phyloP scores from a whole-genome alignment of 2,888 invertebrate species.

The Polylopha cassiicola region DNA sequence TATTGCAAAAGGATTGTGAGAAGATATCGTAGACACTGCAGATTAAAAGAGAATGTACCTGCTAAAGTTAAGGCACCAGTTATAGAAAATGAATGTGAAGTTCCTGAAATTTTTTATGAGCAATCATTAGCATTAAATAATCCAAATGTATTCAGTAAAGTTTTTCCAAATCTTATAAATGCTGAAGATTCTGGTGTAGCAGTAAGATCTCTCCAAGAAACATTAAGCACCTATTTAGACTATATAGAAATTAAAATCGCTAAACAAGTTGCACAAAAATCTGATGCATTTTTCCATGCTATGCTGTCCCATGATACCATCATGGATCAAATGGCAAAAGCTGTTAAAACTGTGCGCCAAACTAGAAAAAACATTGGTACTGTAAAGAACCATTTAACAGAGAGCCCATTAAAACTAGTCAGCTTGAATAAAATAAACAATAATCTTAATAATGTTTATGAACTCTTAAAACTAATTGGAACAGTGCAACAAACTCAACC shows the following conservation, averaged over 20 bases:
- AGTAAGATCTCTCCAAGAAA: conserved; percentile 88
- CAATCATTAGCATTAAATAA: conserved; percentile 87
- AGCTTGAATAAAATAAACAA: conserved; percentile 81
- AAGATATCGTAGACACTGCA: conserved; percentile 79
- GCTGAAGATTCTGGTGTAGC: conserved; percentile 78
- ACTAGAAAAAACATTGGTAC: conserved; percentile 85
- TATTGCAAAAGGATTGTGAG: conserved; percentile 89
- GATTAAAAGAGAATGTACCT: conserved; percentile 67
- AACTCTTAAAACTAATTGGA: conserved; percentile 91
- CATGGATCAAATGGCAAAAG: conserved; percentile 94
- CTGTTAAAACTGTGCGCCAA: conserved; percentile 84
- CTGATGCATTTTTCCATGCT: conserved; percentile 97
- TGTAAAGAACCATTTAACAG: conserved; percentile 87
- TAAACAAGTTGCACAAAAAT: conserved; percentile 94
- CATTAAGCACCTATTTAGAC: conserved; percentile 95
- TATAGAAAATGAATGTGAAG: conserved; percentile 77
- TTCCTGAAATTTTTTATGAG: conserved; percentile 91
- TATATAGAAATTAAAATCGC: conserved; percentile 96
- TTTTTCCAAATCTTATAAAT: conserved; percentile 83
- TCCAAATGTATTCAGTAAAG: conserved; percentile 87
- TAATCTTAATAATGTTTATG: conserved; percentile 81
- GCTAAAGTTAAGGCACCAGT: conserved; percentile 65
- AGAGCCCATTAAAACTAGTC: conserved; percentile 87
- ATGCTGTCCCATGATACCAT: conserved; percentile 99
- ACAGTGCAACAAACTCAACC: conserved; percentile 99